These are phyloP conservation scores for Solenopsis fugax DNA, from an alignment of 1,140 invertebrate genomes.

Conservation along the genomic window DNA sequence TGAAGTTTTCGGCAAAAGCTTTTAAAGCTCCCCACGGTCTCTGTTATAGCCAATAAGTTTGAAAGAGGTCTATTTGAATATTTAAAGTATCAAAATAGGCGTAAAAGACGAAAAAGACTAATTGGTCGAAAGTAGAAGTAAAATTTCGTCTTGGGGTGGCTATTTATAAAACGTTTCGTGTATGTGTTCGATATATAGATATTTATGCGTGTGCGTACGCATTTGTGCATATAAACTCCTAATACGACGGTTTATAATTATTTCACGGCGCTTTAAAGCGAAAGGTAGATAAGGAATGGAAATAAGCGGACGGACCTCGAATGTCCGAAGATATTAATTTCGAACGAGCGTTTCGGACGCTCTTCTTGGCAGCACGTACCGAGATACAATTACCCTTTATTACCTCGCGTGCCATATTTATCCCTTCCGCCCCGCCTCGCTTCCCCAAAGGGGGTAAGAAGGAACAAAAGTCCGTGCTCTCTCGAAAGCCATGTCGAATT, in stretches of 20 bases:
- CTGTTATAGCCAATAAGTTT: no score
- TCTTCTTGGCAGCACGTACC: conserved; percentile 38
- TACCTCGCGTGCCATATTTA: conserved; percentile 60
- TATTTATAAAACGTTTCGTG: not conserved
- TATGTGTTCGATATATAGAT: not conserved
- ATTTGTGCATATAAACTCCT: not conserved
- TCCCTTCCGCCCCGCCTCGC: conserved; percentile 1
- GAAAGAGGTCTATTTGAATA: no score
- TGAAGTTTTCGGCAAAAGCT: no score
- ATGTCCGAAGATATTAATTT: conserved; percentile 51
- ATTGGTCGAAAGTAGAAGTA: no score
- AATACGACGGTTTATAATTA: conserved; percentile 5
- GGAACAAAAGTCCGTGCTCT: conserved; percentile 50
- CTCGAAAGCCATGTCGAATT: conserved; percentile 66
- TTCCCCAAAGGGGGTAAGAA: not conserved
- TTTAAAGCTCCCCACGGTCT: no score
- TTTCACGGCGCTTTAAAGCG: not conserved
- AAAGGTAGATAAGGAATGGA: not conserved
- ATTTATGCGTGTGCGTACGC: not conserved
- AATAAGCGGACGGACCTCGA: conserved; percentile 3
- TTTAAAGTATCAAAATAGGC: no score
- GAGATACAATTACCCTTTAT: conserved; percentile 62
- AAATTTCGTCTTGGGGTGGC: no score
- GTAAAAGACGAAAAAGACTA: no score
- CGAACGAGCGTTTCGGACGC: conserved; percentile 18